These are phyloP conservation scores for Ispidina picta DNA, from an alignment of 2,797 vertebrate species.

Conservation along the genomic window DNA sequence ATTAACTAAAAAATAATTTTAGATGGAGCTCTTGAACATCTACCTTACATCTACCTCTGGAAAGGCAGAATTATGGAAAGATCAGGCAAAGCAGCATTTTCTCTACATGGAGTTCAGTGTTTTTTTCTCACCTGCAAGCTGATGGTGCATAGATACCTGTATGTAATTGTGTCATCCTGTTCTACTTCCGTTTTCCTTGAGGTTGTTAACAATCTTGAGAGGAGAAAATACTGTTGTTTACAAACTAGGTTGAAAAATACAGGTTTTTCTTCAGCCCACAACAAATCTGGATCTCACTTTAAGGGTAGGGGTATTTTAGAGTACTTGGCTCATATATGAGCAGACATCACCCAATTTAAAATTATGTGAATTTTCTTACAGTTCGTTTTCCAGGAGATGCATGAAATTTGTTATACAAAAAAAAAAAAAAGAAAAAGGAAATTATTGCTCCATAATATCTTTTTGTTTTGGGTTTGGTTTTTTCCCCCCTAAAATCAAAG, in stretches of 20 bases:
- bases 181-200: not conserved
- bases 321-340: not conserved
- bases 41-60: not conserved
- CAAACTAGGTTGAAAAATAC: not conserved
- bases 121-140: not conserved
- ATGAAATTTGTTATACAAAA: not conserved
- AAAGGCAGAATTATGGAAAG: not conserved
- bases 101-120: not conserved
- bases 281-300: not conserved
- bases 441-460: not conserved
- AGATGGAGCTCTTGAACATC: not conserved
- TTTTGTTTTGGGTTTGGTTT: too few relatives aligned
- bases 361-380: not conserved
- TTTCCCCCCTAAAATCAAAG: not conserved
- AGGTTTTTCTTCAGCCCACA: not conserved
- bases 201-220: not conserved
- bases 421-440: too few relatives aligned
- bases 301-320: not conserved
- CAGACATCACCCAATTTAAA: not conserved
- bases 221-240: not conserved
- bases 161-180: not conserved
- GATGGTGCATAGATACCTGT: not conserved
- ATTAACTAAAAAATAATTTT: not conserved
- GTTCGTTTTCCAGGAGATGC: not conserved
- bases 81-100: not conserved